A percentile compares a stretch with the other conserved stretches of the same genome.
phyloP scores from a whole-genome alignment of 2,113 vertebrate species.

The Sapajus apella region DNA sequence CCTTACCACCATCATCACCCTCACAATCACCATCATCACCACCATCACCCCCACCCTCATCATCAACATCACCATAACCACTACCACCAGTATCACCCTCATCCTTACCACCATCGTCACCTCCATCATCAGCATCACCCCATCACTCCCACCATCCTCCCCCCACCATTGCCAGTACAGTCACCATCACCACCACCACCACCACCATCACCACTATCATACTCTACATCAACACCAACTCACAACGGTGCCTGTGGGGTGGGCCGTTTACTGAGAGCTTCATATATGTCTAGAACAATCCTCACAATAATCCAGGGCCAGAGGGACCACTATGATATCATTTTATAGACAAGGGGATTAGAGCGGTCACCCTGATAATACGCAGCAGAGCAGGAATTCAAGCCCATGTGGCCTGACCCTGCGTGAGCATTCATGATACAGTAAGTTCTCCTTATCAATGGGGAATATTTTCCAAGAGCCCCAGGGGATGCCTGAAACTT shows the following conservation, averaged over 20 bases:
- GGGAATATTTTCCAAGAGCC: neutral
- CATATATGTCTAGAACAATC: neutral
- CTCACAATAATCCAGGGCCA: neutral
- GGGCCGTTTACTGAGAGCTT: neutral
- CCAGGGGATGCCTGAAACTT: neutral
- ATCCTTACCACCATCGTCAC: neutral
- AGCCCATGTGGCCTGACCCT: neutral
- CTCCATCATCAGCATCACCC: neutral
- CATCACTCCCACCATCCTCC: too few species aligned
- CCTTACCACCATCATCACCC: neutral
- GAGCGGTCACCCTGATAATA: neutral
- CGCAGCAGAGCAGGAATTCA: neutral
- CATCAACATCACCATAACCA: too few species aligned
- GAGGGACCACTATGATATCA: neutral
- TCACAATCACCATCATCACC: too few species aligned
- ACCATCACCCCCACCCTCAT: too few species aligned
- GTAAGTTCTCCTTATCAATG: neutral
- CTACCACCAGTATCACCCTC: neutral
- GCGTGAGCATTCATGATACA: neutral
- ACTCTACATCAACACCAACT: neutral
- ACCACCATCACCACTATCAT: neutral
- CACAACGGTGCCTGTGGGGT: neutral
- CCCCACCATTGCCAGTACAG: neutral
- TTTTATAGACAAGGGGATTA: neutral
- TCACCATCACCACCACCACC: too few species aligned